Evolutionary conservation across 2,797 vertebrate genomes (phyloP).

Genomic region (Melanotaenia parkinsoni): DNA sequence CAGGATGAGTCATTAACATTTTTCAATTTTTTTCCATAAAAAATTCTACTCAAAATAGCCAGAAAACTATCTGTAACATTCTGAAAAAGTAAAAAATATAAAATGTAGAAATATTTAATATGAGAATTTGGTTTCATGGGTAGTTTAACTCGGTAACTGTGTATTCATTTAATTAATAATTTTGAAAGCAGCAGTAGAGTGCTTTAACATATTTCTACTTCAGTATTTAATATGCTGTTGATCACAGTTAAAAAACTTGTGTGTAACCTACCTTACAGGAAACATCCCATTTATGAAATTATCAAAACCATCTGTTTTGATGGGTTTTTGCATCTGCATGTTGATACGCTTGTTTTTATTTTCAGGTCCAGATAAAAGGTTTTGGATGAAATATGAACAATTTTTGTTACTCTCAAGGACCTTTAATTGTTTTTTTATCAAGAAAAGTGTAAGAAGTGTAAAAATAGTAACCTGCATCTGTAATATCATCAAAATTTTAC

Average conservation of each 20-base stretch:
- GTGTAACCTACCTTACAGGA: not conserved
- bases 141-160: not conserved
- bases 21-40: too few relatives aligned
- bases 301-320: not conserved
- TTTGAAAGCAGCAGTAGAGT: not conserved
- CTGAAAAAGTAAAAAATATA: too few relatives aligned
- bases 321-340: not conserved
- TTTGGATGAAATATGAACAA: not conserved
- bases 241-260: not conserved
- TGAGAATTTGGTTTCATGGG: not conserved
- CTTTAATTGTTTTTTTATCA: not conserved
- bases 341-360: not conserved
- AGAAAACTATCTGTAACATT: too few relatives aligned
- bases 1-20: too few relatives aligned
- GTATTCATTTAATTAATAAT: too few relatives aligned
- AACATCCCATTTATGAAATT: not conserved
- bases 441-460: too few relatives aligned
- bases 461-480: not conserved
- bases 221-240: not conserved
- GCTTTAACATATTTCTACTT: not conserved
- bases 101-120: not conserved
- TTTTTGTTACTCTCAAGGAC: not conserved
- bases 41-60: too few relatives aligned
- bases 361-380: not conserved
- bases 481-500: constrained; percentile 1